Percentiles rank a stretch among this genome's conserved stretches.
phyloP scores from a whole-genome alignment of 2,797 vertebrate species.

The Poeciliopsis paucimaculata region DNA sequence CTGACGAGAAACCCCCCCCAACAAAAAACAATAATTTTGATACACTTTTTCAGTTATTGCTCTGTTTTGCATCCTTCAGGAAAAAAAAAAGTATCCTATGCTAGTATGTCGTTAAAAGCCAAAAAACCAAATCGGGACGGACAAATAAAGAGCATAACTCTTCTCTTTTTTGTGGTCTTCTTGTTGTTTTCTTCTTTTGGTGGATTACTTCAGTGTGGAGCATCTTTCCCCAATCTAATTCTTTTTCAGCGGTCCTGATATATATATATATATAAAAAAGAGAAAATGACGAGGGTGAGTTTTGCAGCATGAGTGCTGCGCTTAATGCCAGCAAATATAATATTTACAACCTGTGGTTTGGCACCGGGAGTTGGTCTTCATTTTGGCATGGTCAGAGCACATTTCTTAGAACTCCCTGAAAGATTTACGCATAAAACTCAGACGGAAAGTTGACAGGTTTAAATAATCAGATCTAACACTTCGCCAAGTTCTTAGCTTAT shows the following conservation, averaged over 20 bases:
- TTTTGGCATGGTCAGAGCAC: conserved; percentile 47
- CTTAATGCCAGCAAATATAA: conserved; percentile 66
- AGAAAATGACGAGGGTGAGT: conserved; percentile 49
- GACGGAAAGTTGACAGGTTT: conserved; percentile 62
- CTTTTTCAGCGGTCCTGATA: conserved; percentile 45
- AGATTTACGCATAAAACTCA: conserved; percentile 52
- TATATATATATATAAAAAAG: conserved; percentile 31
- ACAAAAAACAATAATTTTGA: not conserved
- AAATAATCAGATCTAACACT: conserved; percentile 58
- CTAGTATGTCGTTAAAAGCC: conserved; percentile 1
- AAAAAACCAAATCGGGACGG: conserved; percentile 14
- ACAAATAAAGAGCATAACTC: not conserved
- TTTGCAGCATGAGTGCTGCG: conserved; percentile 49
- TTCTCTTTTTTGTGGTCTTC: not conserved
- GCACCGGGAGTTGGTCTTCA: conserved; percentile 46
- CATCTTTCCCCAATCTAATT: conserved; percentile 35
- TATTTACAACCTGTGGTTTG: conserved; percentile 71
- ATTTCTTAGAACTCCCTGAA: conserved; percentile 60
- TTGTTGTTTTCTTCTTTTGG: conserved; percentile 17
- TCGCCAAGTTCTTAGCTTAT: conserved; percentile 49
- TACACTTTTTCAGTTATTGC: not conserved
- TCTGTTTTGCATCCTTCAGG: conserved; percentile 4
- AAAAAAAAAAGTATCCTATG: not conserved
- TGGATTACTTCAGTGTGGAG: conserved; percentile 22
- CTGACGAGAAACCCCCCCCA: conserved; percentile 10